These are phyloP conservation scores for Puffinus mauretanicus DNA, from an alignment of 2,113 vertebrate genomes.

Conservation along the genomic window DNA sequence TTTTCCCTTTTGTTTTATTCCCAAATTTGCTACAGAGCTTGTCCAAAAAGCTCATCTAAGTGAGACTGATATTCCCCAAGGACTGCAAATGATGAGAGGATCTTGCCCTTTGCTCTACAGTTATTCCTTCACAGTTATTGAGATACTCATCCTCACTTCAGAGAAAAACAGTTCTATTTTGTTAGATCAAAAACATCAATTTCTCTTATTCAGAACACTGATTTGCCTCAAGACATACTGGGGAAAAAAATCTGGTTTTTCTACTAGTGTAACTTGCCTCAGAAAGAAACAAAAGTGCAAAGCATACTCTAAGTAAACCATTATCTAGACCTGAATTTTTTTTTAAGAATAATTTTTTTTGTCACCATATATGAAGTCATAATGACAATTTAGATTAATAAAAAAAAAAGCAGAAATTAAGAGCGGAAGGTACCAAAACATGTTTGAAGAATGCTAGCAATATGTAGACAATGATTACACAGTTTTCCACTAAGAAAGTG, in stretches of 20 bases:
- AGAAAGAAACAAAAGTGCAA: background rate
- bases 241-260: background rate
- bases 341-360: background rate
- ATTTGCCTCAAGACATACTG: slow-evolving; percentile 13
- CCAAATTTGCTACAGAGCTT: slow-evolving; percentile 6
- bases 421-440: background rate
- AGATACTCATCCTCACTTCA: background rate
- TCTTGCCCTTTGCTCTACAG: slow-evolving; percentile 35
- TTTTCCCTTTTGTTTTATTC: slow-evolving; percentile 21
- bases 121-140: slow-evolving; percentile 38
- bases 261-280: background rate
- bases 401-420: background rate
- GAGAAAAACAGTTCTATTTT: slow-evolving; percentile 21
- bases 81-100: slow-evolving; percentile 17
- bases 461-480: background rate
- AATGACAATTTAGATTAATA: background rate
- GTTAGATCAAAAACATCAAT: slow-evolving; percentile 3
- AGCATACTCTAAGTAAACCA: background rate
- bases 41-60: slow-evolving; percentile 36
- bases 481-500: background rate
- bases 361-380: background rate
- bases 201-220: slow-evolving; percentile 15
- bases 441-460: background rate
- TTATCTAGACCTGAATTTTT: background rate
- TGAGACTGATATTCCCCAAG: slow-evolving; percentile 29